Conservation (phyloP, 2,797 vertebrate species). For the Siniperca obscura region DNA sequence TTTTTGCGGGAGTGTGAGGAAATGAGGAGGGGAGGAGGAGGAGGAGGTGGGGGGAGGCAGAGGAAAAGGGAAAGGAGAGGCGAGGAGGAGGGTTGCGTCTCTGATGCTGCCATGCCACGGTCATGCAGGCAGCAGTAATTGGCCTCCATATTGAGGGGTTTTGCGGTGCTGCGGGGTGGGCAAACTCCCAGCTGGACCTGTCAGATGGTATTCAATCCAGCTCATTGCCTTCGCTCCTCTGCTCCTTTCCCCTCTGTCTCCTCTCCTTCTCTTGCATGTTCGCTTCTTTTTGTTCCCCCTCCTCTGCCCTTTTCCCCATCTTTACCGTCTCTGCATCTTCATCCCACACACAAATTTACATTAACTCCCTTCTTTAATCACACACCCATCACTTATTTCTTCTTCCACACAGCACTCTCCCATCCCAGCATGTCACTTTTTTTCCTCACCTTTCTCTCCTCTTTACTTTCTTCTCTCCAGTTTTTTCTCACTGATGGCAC, state of each 20-base stretch:
- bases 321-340: constrained; percentile 34
- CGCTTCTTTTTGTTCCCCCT: constrained; percentile 63
- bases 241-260: constrained; percentile 65
- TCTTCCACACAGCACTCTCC: constrained; percentile 47
- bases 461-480: constrained; percentile 62
- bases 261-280: constrained; percentile 66
- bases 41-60: constrained; percentile 1
- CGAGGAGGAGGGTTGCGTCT: constrained; percentile 69
- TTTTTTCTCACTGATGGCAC: constrained; percentile 73
- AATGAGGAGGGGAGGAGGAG: constrained; percentile 34
- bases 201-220: constrained; percentile 89
- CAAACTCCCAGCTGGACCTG: constrained; percentile 88
- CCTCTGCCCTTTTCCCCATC: constrained; percentile 46
- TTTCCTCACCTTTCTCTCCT: constrained; percentile 61
- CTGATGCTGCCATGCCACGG: constrained; percentile 84
- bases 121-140: constrained; percentile 89
- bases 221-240: constrained; percentile 84
- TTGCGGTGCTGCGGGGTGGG: constrained; percentile 86
- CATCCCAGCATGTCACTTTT: constrained; percentile 59
- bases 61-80: constrained; percentile 50
- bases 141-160: constrained; percentile 89
- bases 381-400: constrained; percentile 51
- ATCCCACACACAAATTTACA: constrained; percentile 65
- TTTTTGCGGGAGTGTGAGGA: constrained; percentile 50
- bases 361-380: constrained; percentile 42